Evolutionary conservation across 2,888 invertebrate species (phyloP).

Genomic region (Seira ritae): DNA sequence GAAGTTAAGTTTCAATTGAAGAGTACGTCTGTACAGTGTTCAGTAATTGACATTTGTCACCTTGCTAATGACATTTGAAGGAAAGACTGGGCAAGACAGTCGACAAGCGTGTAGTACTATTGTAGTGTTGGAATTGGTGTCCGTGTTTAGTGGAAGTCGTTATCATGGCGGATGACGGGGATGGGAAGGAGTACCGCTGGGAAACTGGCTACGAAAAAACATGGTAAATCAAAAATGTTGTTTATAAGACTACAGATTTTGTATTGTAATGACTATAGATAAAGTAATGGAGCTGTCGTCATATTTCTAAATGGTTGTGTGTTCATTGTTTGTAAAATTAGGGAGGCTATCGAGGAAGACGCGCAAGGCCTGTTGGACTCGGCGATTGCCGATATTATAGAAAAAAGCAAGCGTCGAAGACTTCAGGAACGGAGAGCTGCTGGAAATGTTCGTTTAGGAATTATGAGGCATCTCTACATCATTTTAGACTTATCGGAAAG

Average conservation of each 20-base stretch:
- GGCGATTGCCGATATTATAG: slow-evolving; percentile 93
- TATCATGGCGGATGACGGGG: slow-evolving; percentile 90
- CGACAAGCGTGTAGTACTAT: no score
- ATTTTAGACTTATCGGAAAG: slow-evolving; percentile 95
- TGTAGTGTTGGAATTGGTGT: no score
- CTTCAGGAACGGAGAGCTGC: slow-evolving; percentile 81
- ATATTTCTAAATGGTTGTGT: slow-evolving; percentile 28
- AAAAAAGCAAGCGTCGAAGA: slow-evolving; percentile 89
- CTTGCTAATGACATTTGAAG: no score
- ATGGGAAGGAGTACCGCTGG: slow-evolving; percentile 94
- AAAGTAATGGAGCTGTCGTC: not conserved
- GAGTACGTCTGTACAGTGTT: no score
- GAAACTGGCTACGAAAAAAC: slow-evolving; percentile 97
- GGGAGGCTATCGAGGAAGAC: slow-evolving; percentile 98
- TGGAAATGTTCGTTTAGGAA: slow-evolving; percentile 91
- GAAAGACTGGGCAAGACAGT: no score
- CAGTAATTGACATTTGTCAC: no score
- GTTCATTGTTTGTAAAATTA: slow-evolving; percentile 60
- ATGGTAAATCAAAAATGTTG: slow-evolving; percentile 79
- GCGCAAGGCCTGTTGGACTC: slow-evolving; percentile 94
- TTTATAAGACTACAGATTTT: slow-evolving; percentile 9
- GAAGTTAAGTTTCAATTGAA: no score
- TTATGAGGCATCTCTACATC: slow-evolving; percentile 97
- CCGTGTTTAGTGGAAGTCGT: no score
- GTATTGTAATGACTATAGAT: not conserved